Evolutionary conservation across 2,113 vertebrate species (phyloP).

Genomic region (Herpetotheres cachinnans): DNA sequence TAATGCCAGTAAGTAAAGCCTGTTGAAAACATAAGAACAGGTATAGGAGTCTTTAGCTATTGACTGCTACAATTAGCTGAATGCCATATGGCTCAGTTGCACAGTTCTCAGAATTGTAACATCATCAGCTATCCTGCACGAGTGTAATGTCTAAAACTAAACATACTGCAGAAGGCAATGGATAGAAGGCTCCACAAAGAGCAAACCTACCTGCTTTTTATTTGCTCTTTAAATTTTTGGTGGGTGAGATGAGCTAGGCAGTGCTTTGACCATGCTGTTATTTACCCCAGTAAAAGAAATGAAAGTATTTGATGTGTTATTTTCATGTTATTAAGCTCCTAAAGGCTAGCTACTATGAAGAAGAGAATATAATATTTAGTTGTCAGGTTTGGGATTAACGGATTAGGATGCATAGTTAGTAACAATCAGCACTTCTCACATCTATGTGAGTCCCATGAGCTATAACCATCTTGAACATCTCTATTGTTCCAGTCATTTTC

Average conservation of each 20-base stretch:
- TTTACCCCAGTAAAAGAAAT: neutral
- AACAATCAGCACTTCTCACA: neutral
- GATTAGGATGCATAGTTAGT: neutral
- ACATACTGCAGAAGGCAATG: neutral
- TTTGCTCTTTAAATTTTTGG: neutral
- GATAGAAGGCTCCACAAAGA: neutral
- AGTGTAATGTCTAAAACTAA: neutral
- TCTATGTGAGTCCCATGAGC: neutral
- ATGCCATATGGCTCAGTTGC: neutral
- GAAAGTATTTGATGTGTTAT: neutral
- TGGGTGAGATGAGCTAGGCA: neutral
- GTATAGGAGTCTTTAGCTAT: neutral
- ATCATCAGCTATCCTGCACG: neutral
- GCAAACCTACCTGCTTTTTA: neutral
- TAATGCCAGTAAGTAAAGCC: neutral
- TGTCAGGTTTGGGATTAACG: neutral
- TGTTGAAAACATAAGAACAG: neutral
- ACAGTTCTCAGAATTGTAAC: neutral
- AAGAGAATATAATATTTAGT: neutral
- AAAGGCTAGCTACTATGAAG: neutral
- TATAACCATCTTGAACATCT: neutral
- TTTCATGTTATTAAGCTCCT: neutral
- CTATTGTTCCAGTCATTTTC: neutral
- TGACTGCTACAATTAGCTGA: rapidly evolving
- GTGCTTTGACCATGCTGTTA: neutral